Base-by-base conservation (phyloP, 2,888 invertebrate genomes). In the Diaphora mendica region DNA sequence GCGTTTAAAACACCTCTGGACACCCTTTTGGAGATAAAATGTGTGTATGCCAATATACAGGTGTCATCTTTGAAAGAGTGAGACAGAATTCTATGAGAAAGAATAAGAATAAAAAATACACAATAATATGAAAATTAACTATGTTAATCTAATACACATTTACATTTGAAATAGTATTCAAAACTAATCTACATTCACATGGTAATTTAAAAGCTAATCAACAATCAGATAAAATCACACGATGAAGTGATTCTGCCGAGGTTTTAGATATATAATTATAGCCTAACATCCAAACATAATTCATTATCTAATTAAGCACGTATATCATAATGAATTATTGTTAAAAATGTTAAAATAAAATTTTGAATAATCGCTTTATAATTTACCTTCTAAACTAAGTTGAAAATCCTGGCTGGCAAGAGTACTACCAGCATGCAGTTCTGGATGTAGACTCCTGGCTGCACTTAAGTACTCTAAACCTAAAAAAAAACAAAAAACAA, bases 321-420 rank as follows among this genome's bases (percentile, higher is more conserved):
- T 26, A 30, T 30, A 5, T 13, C 26, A 3, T 9, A 23, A 65
- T 23, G 3, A n/a, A 65, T 65, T 39, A n/a, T 65, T 23, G 17
- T 23, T 2, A 39, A 8, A 30, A n/a, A 39, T 23, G 17, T 23
- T 2, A 39, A 8, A 30, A 8, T 35, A 13, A 0, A 23, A 23
- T 4, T 33, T 48, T 55, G 1, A 17, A 68, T 4, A 0, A 11
- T 30, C 0, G 15, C n/a, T 33, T 15, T 4, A 44, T 62, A 13
- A 39, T 59, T 76, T 95, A 98, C 98, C 98, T 95, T 99, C 99
- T 94, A 99, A 96, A 89, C 99, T 98, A 89, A 99, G 98, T 82
- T 98, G 98, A 87, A 99, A 97, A 87, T 99, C 99, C 78, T 98
- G 97, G 87, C 98, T 98, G 68, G 98, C 98, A 82, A 97, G 96